Evolutionary conservation across 2,113 vertebrate genomes (phyloP).

Genomic region (pig (Sus scrofa)): T2T-Sscrofa CM000818.6:99929501-99930000

Average conservation of each 20-base stretch:
- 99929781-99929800: not conserved
- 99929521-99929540: not conserved
- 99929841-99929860: not conserved
- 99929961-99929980: not conserved
- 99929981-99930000: not conserved
- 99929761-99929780: constrained; percentile 2
- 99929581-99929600: constrained; percentile 38
- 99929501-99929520: constrained; percentile 19
- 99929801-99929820: not conserved
- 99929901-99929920: not conserved
- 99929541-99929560: constrained; percentile 41
- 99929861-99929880: not conserved
- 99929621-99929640: not conserved
- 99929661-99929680: not conserved
- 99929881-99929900: not conserved
- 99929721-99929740: not conserved
- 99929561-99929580: constrained; percentile 38
- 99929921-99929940: not conserved
- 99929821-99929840: not conserved
- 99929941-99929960: not conserved
- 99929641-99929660: constrained; percentile 24
- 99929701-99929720: not conserved
- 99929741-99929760: not conserved
- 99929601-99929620: not conserved
- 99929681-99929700: constrained; percentile 33